Percentiles rank a stretch among this genome's conserved stretches.
Evolutionary conservation across 2,113 vertebrate genomes (phyloP).

Genomic region (Lipophrys pholis): DNA sequence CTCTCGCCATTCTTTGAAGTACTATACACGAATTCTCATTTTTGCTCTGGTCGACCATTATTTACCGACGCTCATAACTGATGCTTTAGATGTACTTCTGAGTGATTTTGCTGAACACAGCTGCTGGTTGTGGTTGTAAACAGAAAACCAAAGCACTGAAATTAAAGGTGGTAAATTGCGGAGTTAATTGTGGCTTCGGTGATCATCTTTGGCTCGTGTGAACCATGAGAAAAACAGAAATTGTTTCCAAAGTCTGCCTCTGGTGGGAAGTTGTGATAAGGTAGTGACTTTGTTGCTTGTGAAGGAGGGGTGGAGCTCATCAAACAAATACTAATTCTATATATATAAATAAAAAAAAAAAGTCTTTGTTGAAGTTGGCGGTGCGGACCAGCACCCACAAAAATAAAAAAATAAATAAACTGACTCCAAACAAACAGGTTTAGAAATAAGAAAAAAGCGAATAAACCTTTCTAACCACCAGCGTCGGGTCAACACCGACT

Average conservation of each 20-base stretch:
- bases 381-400: background rate
- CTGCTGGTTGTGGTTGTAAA: background rate
- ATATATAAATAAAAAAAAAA: background rate
- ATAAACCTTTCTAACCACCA: constrained; percentile 25
- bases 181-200: too few relatives aligned
- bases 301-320: background rate
- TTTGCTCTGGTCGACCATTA: background rate
- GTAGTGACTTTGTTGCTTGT: constrained; percentile 4
- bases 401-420: background rate
- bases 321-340: background rate
- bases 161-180: background rate
- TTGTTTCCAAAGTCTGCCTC: background rate
- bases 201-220: too few relatives aligned
- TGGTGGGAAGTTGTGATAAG: background rate
- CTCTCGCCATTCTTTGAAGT: too few relatives aligned
- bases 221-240: too few relatives aligned
- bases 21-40: background rate
- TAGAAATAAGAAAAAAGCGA: background rate
- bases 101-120: background rate
- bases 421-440: constrained; percentile 6
- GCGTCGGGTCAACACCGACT: constrained; percentile 9
- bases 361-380: background rate
- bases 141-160: background rate
- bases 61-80: background rate
- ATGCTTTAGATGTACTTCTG: background rate